Evolutionary conservation across 2,888 invertebrate species (phyloP), one percentile per base, ranked within the genome.

Genomic region (Oxytorus armatus): DNA sequence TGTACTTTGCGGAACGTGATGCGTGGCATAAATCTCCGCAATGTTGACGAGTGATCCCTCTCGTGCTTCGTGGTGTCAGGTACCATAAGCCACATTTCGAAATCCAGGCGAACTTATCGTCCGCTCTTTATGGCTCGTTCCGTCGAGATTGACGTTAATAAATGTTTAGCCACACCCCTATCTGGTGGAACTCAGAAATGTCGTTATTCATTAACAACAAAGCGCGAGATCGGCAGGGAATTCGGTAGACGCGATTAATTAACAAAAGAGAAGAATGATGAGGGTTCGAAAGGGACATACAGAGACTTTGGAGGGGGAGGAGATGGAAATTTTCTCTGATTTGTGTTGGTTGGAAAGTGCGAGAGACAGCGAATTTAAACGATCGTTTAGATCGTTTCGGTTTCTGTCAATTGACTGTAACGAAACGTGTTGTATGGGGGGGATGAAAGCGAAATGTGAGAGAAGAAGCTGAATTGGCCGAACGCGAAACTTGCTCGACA

Each of bases 161-260:
- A 47, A 77, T 47, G 47, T 63, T 63, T n/a, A n/a, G n/a, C n/a
- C n/a, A 14, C 11, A 63, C 16, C 29, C 29, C 49, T 49, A 51
- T 42, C 25, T 14, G 10, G 29, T 11, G 55, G 49, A 39, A 36
- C 10, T 55, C 49, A 74, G 29, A 57, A 55, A 63, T 61, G 16
- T 23, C 47, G 79, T 63, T 47, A 79, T 74, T 79, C 68, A 55
- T 79, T 69, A 79, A 63, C 29, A 55, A 53, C 36, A 16, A 68
- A 36, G 66, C 21, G 47, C 25, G 57, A 23, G 49, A 59, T 21
- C 11, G 51, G 44, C 16, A 11, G 39, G 47, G 14, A 21, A 16
- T 61, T 72, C 36, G 47, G 47, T 47, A 66, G 70, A 61, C 49
- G 23, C 66, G 25, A 79, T 79, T 76, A 66, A 79, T 79, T 70